These are phyloP conservation scores for Butorides virescens DNA, from an alignment of 2,113 vertebrate genomes.

Conservation along the genomic window DNA sequence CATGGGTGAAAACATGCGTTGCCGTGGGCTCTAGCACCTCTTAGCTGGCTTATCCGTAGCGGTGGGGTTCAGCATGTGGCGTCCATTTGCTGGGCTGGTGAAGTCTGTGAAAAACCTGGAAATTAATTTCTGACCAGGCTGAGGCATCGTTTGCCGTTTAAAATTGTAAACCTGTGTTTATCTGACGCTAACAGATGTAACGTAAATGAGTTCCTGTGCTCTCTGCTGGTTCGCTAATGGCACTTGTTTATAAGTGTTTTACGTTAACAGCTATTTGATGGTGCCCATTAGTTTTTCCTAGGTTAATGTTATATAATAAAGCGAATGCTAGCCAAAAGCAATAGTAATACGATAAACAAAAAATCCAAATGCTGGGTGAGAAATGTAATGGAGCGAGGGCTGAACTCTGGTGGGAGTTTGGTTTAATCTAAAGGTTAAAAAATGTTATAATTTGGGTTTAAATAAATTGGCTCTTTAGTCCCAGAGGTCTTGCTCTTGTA, in stretches of 20 bases:
- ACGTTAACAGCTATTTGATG: constrained; percentile 69
- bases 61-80: not conserved
- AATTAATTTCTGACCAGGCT: not conserved
- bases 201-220: constrained; percentile 53
- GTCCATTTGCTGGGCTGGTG: not conserved
- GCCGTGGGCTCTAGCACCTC: not conserved
- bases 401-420: constrained; percentile 51
- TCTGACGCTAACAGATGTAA: constrained; percentile 2
- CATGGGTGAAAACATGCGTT: rapidly evolving
- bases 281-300: constrained; percentile 59
- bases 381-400: constrained; percentile 40
- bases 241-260: constrained; percentile 67
- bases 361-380: constrained; percentile 58
- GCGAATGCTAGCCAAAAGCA: constrained; percentile 36
- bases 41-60: not conserved
- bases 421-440: constrained; percentile 68
- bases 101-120: constrained; percentile 2
- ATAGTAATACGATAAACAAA: constrained; percentile 62
- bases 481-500: constrained; percentile 52
- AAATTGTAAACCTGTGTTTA: constrained; percentile 33
- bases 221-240: constrained; percentile 56
- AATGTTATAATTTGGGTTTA: constrained; percentile 65
- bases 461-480: constrained; percentile 61
- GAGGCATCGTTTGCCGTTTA: not conserved
- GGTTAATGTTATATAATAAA: constrained; percentile 66